These are phyloP conservation scores for Epizoanthus rinbou DNA, from an alignment of 92 coral and sea anemone genomes.

Conservation along the genomic window DNA sequence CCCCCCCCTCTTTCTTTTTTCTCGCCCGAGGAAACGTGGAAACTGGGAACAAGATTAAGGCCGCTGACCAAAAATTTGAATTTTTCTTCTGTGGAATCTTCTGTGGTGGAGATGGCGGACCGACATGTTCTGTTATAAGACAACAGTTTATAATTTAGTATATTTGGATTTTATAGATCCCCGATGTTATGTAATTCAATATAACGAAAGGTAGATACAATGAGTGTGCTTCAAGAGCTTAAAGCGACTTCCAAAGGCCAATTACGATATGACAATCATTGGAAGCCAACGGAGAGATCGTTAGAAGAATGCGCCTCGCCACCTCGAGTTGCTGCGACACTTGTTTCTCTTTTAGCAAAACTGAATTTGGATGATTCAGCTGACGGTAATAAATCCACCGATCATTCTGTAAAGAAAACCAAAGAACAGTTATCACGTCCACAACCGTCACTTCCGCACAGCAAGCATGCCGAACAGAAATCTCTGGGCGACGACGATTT, in stretches of 20 bases:
- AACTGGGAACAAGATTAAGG: no score
- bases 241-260: conserved; percentile 71
- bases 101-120: conserved; percentile 16
- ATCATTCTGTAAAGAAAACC: background rate
- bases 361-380: conserved; percentile 4
- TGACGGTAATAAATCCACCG: background rate
- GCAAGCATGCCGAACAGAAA: background rate
- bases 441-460: background rate
- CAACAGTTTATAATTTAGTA: no score
- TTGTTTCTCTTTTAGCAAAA: background rate
- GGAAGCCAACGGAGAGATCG: conserved; percentile 60
- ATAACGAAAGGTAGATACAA: background rate
- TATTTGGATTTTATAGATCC: background rate
- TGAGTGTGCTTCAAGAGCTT: conserved; percentile 59
- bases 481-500: background rate
- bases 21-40: no score
- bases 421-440: background rate
- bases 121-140: no score
- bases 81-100: no score
- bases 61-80: no score
- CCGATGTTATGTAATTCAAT: background rate
- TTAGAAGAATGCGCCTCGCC: conserved; percentile 64
- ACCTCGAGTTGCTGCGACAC: conserved; percentile 38
- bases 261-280: conserved; percentile 66
- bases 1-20: no score